Conservation (phyloP, 2,888 invertebrate species). For the Aleiodes alternator region DNA sequence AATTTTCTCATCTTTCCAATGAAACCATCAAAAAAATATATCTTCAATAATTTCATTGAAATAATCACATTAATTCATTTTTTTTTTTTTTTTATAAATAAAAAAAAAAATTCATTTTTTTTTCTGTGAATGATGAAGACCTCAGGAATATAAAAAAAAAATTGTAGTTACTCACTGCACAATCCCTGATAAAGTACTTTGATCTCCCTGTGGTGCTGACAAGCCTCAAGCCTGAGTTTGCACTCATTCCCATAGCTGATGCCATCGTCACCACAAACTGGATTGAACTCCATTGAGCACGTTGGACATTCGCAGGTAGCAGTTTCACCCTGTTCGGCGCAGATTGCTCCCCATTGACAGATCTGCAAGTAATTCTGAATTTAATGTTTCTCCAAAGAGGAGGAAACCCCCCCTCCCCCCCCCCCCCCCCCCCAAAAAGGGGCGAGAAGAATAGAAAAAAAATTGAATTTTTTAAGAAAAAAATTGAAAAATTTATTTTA, state of each 20-base stretch:
- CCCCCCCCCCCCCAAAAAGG: no score
- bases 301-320: constrained; percentile 91
- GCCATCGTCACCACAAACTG: constrained; percentile 90
- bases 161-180: constrained; percentile 84
- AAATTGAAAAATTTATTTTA: no score
- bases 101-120: no score
- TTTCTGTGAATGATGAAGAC: no score
- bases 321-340: constrained; percentile 81
- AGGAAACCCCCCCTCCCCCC: no score
- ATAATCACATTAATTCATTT: no score
- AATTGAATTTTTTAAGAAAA: no score
- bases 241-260: constrained; percentile 90
- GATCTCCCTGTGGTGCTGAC: constrained; percentile 85
- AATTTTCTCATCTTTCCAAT: no score
- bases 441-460: no score
- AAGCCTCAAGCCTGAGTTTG: constrained; percentile 87
- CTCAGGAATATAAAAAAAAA: neutral
- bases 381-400: neutral
- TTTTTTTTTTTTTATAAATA: no score
- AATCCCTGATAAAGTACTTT: constrained; percentile 87
- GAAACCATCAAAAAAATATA: no score
- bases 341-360: constrained; percentile 88
- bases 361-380: constrained; percentile 75
- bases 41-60: no score
- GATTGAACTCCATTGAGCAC: constrained; percentile 89